Conservation (phyloP, 1,140 invertebrate species). For the Temnothorax longispinosus region DNA sequence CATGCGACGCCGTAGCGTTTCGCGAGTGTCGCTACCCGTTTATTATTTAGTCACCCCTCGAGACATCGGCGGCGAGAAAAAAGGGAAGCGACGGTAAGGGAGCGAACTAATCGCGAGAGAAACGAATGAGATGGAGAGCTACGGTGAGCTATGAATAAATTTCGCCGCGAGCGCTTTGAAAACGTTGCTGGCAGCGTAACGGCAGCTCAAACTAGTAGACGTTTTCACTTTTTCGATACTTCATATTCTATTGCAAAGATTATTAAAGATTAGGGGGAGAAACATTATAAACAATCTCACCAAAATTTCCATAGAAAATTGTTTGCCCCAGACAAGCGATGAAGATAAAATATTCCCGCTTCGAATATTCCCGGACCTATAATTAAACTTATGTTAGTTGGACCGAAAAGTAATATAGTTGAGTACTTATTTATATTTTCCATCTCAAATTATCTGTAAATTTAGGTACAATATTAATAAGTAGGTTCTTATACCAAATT, state of each 20-base stretch:
- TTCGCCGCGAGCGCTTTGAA: constrained; percentile 48
- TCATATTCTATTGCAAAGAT: neutral
- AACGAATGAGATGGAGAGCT: constrained; percentile 59
- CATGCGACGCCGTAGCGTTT: constrained; percentile 31
- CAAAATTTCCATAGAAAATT: neutral
- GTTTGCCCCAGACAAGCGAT: neutral
- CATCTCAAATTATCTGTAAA: neutral
- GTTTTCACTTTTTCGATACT: constrained; percentile 1
- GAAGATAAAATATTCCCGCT: neutral
- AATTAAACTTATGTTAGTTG: neutral
- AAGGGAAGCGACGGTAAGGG: constrained; percentile 6
- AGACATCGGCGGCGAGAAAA: constrained; percentile 61
- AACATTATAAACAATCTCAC: neutral
- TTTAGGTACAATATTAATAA: neutral
- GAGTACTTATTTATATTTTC: neutral
- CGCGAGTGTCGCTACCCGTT: constrained; percentile 62
- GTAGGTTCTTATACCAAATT: neutral
- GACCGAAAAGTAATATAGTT: neutral
- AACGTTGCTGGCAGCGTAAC: constrained; percentile 2
- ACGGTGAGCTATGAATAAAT: constrained; percentile 70
- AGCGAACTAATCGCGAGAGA: constrained; percentile 60
- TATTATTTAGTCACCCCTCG: constrained; percentile 66
- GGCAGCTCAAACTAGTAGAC: neutral
- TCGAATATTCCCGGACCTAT: neutral
- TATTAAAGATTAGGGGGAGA: neutral